Conservation (phyloP, 2,797 vertebrate genomes). For the Myotis vivesi region DNA sequence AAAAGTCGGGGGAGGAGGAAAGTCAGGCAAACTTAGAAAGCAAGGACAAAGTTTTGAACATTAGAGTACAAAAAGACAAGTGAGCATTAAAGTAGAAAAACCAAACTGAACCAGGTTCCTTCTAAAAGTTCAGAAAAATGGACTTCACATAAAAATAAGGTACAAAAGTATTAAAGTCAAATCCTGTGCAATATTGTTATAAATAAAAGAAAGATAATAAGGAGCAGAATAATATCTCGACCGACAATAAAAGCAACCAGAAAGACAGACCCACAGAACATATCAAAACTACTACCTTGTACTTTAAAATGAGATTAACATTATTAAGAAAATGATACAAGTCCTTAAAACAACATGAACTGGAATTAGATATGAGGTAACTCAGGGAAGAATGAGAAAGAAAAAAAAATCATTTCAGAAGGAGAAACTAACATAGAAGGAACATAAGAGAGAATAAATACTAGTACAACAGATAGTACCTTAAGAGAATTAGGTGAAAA, state of each 20-base stretch:
- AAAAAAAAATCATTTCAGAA: not conserved
- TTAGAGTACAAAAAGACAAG: not conserved
- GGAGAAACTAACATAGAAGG: slow-evolving; percentile 2
- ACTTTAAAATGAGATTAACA: not conserved
- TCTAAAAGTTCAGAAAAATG: not conserved
- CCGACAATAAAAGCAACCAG: not conserved
- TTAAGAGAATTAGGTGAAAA: not conserved
- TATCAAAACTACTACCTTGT: not conserved
- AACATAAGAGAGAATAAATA: not conserved
- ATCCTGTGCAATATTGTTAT: not conserved
- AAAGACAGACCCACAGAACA: not conserved
- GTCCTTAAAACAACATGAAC: not conserved
- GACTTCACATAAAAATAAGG: slow-evolving; percentile 18
- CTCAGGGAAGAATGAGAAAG: not conserved
- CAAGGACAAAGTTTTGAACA: not conserved
- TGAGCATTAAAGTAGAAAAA: not conserved
- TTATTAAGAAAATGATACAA: slow-evolving; percentile 47
- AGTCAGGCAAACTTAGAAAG: not conserved
- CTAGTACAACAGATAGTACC: not conserved
- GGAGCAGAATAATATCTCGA: not conserved
- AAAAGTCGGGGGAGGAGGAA: not conserved
- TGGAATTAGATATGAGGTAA: slow-evolving; percentile 2
- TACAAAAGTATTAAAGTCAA: slow-evolving; percentile 18
- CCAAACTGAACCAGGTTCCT: not conserved
- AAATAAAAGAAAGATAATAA: not conserved